Base-by-base conservation (phyloP, 2,888 invertebrate genomes). In the Gymnoscelis rufifasciata region DNA sequence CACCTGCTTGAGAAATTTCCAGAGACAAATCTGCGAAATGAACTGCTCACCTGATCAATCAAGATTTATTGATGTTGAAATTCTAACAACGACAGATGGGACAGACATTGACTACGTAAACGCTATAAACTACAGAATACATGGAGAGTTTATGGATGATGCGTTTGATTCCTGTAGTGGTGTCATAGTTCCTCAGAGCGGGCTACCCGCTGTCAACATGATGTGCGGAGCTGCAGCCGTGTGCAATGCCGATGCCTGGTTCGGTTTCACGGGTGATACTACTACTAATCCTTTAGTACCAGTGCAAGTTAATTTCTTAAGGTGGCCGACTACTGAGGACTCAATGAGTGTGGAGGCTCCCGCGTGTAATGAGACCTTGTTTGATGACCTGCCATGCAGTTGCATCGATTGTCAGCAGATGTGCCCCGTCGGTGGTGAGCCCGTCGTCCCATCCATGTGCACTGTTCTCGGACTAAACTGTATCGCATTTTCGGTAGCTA, bases 121-220 rank as follows among this genome's bases (percentile, higher is more conserved):
- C 30, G 77, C 78, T 56, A 70, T 92, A 6, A 70, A 90, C 51
- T 87, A 86, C 43, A 74, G 80, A 44, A 58, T 96, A 1, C 80
- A 90, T 14, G 84, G 91, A 33, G 74, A 89, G 1, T 95, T 92
- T 60, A 91, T 92, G 58, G 69, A 90, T 12, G 89, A 77, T 0
- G 90, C 93, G 0, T 97, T 91, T 71, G 89, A 94, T 23, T 95
- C 96, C 0, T 98, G 98, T 70, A 89, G 91, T 31, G 89, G 92
- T 14, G 93, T 97, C 0, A 84, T 94, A 7, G 90, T 94, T 64
- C 94, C 97, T 0, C 91, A 93, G 50, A 92, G 92, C 1, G 95
- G 96, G 7, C 78, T 90, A 39, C 90, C 92, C 4, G 95, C 93
- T 1, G 90, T 97, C 74, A 93, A 93, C 53, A 65, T 95, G n/a